A percentile compares a stretch with the other conserved stretches of the same genome.
phyloP scores from a whole-genome alignment of 1,140 invertebrate genomes.

The Trichoplusia ni region DNA sequence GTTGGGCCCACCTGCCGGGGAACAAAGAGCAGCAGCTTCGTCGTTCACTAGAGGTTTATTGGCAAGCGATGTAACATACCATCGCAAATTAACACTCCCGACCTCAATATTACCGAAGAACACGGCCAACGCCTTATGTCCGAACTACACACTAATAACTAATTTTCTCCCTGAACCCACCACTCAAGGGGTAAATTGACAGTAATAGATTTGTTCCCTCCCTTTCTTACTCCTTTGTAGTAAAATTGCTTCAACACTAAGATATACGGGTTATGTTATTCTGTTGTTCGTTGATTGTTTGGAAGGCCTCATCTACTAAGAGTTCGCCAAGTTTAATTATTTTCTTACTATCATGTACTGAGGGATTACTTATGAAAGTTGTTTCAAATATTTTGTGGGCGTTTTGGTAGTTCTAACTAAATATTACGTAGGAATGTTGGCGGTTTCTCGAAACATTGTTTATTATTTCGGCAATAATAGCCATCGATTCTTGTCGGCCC shows the following conservation, averaged over 20 bases:
- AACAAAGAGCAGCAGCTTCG: slow-evolving; percentile 50
- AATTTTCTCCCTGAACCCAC: slow-evolving; percentile 46
- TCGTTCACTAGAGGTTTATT: slow-evolving; percentile 59
- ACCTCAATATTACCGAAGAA: slow-evolving; percentile 47
- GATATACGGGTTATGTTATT: not conserved
- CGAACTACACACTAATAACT: slow-evolving; percentile 47
- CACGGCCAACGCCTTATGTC: slow-evolving; percentile 36
- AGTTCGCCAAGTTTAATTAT: too few relatives aligned
- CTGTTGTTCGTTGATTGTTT: not conserved
- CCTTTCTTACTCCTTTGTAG: slow-evolving; percentile 22
- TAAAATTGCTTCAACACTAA: not conserved
- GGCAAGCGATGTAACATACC: slow-evolving; percentile 51
- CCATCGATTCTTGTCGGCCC: slow-evolving; percentile 47
- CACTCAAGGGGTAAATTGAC: slow-evolving; percentile 47
- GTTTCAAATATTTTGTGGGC: too few relatives aligned
- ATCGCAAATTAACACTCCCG: slow-evolving; percentile 57
- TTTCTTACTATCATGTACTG: too few relatives aligned
- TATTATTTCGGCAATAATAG: slow-evolving; percentile 36
- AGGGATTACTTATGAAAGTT: too few relatives aligned
- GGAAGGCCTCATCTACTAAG: not conserved
- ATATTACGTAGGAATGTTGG: too few relatives aligned
- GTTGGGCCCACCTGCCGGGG: slow-evolving; percentile 45
- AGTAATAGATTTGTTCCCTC: slow-evolving; percentile 58
- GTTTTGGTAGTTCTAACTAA: too few relatives aligned
- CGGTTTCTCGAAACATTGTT: slow-evolving; percentile 33